A percentile compares a stretch with the other conserved stretches of the same genome.
Evolutionary conservation across 2,797 vertebrate genomes (phyloP).

Genomic region (Hemitrygon akajei): DNA sequence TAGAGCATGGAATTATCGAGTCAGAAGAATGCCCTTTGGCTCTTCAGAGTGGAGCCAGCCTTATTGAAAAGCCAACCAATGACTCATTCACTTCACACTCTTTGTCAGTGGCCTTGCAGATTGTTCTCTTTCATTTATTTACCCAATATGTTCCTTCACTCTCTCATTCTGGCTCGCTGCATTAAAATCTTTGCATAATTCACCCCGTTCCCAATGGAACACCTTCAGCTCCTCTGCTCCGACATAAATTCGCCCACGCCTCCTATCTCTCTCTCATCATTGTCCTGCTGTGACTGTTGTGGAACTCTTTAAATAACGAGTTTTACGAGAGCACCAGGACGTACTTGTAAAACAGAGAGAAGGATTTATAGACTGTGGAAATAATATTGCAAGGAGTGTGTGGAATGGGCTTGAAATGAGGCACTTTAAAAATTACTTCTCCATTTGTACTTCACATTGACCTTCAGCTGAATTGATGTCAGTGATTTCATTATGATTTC

Average conservation of each 20-base stretch:
- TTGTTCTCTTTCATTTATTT: background rate
- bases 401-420: background rate
- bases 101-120: background rate
- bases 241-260: background rate
- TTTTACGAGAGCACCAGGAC: background rate
- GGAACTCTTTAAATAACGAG: background rate
- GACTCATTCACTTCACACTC: background rate
- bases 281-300: background rate
- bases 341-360: background rate
- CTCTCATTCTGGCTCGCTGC: background rate
- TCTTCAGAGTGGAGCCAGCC: too few species aligned
- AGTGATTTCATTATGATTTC: slow-evolving; percentile 18
- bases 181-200: background rate
- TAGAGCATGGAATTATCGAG: background rate
- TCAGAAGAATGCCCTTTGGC: background rate
- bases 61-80: background rate
- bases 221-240: background rate
- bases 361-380: background rate
- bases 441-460: background rate
- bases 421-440: background rate
- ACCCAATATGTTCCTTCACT: background rate
- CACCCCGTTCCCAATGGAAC: too few species aligned
- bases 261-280: background rate
- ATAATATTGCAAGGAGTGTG: background rate
- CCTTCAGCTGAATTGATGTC: slow-evolving; percentile 29